Percentiles rank a stretch among this genome's conserved stretches.
Evolutionary conservation across 1,140 invertebrate genomes (phyloP).

Genomic region (Anoplophora glabripennis): DNA sequence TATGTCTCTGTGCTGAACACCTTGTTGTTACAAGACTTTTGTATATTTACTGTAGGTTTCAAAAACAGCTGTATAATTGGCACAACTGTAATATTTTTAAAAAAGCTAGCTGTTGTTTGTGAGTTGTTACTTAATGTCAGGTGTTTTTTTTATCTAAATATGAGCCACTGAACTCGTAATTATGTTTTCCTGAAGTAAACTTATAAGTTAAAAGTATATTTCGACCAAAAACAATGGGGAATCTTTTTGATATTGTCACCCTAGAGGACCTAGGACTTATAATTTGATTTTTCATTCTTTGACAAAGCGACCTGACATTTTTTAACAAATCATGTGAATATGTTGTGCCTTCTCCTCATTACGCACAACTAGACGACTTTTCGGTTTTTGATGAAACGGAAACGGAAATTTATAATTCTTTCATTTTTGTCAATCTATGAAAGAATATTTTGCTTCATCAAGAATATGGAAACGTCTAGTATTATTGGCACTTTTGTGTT

Average conservation of each 20-base stretch:
- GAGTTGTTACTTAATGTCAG: slow-evolving; percentile 11
- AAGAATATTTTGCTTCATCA: slow-evolving; percentile 10
- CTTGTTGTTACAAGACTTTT: not conserved
- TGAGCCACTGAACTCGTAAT: not conserved
- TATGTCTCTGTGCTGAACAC: too few species aligned
- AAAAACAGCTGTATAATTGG: slow-evolving; percentile 27
- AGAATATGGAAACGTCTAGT: slow-evolving; percentile 4
- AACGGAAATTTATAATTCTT: not conserved
- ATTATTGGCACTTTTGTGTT: slow-evolving; percentile 25
- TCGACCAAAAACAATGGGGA: too few species aligned
- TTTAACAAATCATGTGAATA: slow-evolving; percentile 23
- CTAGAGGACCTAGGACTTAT: too few species aligned
- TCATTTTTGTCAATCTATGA: not conserved
- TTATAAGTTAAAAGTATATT: too few species aligned
- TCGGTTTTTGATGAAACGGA: slow-evolving; percentile 6
- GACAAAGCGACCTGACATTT: slow-evolving; percentile 12
- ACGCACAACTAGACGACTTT: slow-evolving; percentile 14
- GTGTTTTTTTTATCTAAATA: slow-evolving; percentile 1
- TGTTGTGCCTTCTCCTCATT: slow-evolving; percentile 30
- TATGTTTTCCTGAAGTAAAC: too few species aligned
- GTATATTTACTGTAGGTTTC: slow-evolving; percentile 16
- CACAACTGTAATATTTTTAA: slow-evolving; percentile 20
- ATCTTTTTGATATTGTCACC: too few species aligned
- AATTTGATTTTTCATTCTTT: not conserved
- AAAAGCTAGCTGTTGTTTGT: slow-evolving; percentile 8